A percentile compares a stretch with the other conserved stretches of the same genome.
phyloP scores from a whole-genome alignment of 2,113 vertebrate genomes.

The Pterophyllum scalare region DNA sequence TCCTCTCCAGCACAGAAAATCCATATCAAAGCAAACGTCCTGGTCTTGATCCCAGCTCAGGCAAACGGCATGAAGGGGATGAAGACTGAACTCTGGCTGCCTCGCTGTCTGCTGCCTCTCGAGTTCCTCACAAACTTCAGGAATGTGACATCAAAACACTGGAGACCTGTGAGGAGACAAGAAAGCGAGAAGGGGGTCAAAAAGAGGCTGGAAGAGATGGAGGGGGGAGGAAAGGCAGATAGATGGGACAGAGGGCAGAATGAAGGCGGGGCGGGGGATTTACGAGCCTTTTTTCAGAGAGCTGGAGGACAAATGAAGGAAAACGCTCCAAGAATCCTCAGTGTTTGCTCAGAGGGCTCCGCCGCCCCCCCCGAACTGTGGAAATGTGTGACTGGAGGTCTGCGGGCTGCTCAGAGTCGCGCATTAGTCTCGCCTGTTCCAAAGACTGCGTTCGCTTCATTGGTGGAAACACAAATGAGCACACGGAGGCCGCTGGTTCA shows the following conservation, averaged over 20 bases:
- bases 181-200: conserved; percentile 36
- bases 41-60: conserved; percentile 4
- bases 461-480: background rate
- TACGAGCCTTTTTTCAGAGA: conserved; percentile 40
- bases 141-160: conserved; percentile 55
- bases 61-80: conserved; percentile 20
- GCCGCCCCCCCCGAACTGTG: conserved; percentile 8
- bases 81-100: conserved; percentile 22
- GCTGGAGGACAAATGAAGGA: conserved; percentile 43
- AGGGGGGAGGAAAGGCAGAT: conserved; percentile 22
- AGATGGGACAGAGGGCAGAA: conserved; percentile 23
- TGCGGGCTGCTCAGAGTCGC: background rate
- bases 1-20: conserved; percentile 37
- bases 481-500: rapidly evolving
- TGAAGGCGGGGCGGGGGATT: conserved; percentile 40
- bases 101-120: conserved; percentile 5
- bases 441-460: background rate
- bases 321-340: conserved; percentile 64
- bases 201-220: background rate
- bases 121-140: conserved; percentile 39
- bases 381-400: background rate
- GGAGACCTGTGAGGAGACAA: conserved; percentile 63
- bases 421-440: background rate
- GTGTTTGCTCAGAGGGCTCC: conserved; percentile 46
- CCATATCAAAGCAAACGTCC: conserved; percentile 44